A percentile compares a stretch with the other conserved stretches of the same genome.
Evolutionary conservation across 2,113 vertebrate species (phyloP).

Genomic region (Coregonus clupeaformis): DNA sequence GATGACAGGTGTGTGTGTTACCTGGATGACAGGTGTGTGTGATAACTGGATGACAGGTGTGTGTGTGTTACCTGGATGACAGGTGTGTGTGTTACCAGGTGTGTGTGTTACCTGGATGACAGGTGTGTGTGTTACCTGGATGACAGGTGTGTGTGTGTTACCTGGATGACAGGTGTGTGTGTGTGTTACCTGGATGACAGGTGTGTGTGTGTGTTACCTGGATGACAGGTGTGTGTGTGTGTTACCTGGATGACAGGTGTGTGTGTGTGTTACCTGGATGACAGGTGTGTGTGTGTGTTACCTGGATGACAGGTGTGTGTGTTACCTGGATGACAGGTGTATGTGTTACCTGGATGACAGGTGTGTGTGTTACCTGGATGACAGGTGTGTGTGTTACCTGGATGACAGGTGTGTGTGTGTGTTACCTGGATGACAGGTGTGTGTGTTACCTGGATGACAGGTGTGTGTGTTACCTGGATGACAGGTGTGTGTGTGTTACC

Average conservation of each 20-base stretch:
- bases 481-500: conserved; percentile 67
- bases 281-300: too few relatives aligned
- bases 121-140: too few relatives aligned
- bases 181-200: not conserved
- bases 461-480: too few relatives aligned
- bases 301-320: not conserved
- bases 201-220: too few relatives aligned
- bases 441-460: too few relatives aligned
- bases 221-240: not conserved
- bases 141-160: conserved; percentile 50
- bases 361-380: too few relatives aligned
- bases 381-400: conserved; percentile 71
- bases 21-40: not conserved
- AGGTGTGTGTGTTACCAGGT: too few relatives aligned
- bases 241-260: conserved; percentile 83
- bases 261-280: not conserved
- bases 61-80: conserved; percentile 77
- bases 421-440: not conserved
- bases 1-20: conserved; percentile 61
- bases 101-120: not conserved
- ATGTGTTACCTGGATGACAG: not conserved
- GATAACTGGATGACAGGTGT: not conserved
- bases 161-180: conserved; percentile 81
- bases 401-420: conserved; percentile 67
- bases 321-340: conserved; percentile 80